phyloP scores from a whole-genome alignment of 1,140 invertebrate genomes.

The Scaptomyza montana region DNA sequence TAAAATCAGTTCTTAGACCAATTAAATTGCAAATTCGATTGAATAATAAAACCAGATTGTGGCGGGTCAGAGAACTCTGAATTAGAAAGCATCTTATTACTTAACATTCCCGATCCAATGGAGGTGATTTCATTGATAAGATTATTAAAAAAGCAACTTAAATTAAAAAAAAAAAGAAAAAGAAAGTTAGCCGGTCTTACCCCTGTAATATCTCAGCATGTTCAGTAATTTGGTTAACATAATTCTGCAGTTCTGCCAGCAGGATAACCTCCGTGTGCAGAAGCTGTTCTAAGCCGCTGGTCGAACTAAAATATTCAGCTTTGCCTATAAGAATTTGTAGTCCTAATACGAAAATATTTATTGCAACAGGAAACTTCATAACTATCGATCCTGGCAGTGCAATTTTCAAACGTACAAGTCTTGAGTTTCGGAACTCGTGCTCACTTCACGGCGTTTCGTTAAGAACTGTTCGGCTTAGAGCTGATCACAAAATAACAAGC shows the following conservation, averaged over 20 bases:
- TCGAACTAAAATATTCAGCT: conserved; percentile 91
- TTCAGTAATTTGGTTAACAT: conserved; percentile 91
- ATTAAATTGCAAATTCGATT: conserved; percentile 27
- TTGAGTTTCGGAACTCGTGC: conserved; percentile 29
- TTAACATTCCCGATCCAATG: background rate
- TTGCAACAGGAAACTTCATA: conserved; percentile 24
- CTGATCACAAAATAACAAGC: conserved; percentile 7
- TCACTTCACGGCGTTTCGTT: conserved; percentile 56
- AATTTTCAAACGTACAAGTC: background rate
- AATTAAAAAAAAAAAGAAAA: background rate
- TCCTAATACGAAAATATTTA: conserved; percentile 24
- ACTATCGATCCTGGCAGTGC: background rate
- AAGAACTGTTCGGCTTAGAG: conserved; percentile 50
- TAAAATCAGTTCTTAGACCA: conserved; percentile 32
- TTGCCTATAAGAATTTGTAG: conserved; percentile 26
- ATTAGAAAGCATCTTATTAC: background rate
- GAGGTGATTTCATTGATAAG: background rate
- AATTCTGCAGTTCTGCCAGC: conserved; percentile 91
- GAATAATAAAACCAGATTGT: conserved; percentile 20
- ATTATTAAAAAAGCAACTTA: background rate
- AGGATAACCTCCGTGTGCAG: conserved; percentile 93
- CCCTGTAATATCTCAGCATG: conserved; percentile 85
- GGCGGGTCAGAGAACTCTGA: conserved; percentile 7
- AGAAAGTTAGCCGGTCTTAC: conserved; percentile 29
- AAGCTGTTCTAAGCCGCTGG: conserved; percentile 93